Evolutionary conservation across 2,797 vertebrate genomes (phyloP).

Genomic region (Acanthurus lineatus): DNA sequence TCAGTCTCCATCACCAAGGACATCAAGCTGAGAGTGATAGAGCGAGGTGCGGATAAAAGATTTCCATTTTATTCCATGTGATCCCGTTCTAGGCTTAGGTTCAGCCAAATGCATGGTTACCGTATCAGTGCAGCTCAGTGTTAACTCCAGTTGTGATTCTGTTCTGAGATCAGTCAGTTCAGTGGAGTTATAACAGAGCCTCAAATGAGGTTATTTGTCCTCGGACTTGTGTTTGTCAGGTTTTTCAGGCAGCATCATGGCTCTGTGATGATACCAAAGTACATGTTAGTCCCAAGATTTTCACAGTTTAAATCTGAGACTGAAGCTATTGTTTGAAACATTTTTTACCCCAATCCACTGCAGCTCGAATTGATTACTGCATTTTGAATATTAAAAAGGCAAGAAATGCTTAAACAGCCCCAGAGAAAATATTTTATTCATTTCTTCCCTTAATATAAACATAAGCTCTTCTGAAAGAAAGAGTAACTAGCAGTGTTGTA

Average conservation of each 20-base stretch:
- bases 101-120: conserved; percentile 23
- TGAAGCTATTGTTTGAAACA: neutral
- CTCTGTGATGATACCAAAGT: conserved; percentile 14
- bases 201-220: neutral
- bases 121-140: conserved; percentile 42
- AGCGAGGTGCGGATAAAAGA: conserved; percentile 83
- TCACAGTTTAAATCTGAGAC: conserved; percentile 9
- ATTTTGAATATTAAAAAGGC: neutral
- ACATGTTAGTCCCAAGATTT: conserved; percentile 1
- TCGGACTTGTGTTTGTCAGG: conserved; percentile 1
- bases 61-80: conserved; percentile 1
- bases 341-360: no score
- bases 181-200: neutral
- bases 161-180: conserved; percentile 30
- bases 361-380: no score
- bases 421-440: conserved; percentile 4
- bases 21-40: conserved; percentile 90
- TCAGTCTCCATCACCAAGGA: conserved; percentile 70
- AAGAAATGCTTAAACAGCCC: neutral
- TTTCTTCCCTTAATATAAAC: conserved; percentile 3
- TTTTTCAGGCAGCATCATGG: neutral
- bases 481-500: neutral
- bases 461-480: neutral
- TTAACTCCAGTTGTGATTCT: conserved; percentile 30
- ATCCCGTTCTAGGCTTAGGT: neutral